These are phyloP conservation scores for Epizoanthus fatuus DNA, from an alignment of 92 coral and sea anemone genomes.

Conservation along the genomic window DNA sequence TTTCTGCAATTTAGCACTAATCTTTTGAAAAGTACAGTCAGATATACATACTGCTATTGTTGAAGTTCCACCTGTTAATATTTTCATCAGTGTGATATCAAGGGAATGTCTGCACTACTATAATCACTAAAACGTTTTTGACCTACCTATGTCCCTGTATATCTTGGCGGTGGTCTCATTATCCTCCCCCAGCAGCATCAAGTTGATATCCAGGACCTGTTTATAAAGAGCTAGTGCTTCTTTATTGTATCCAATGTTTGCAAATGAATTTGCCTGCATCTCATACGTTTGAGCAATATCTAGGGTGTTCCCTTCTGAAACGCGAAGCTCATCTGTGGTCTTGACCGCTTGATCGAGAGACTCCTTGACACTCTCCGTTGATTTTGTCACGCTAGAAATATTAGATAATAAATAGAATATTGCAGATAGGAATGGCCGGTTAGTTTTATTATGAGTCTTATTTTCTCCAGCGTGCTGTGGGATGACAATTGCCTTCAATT, in stretches of 20 bases:
- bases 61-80: too few species aligned
- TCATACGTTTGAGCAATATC: not conserved
- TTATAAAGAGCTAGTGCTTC: constrained; percentile 7
- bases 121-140: not conserved
- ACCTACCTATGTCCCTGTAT: not conserved
- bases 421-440: not conserved
- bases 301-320: not conserved
- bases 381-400: not conserved
- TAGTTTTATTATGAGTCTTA: not conserved
- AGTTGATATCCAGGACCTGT: not conserved
- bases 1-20: too few species aligned
- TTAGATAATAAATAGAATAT: not conserved
- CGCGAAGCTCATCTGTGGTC: not conserved
- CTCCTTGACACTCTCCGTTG: not conserved
- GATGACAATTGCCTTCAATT: not conserved
- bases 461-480: not conserved
- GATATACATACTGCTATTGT: too few species aligned
- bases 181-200: not conserved
- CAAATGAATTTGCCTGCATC: not conserved
- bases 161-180: not conserved
- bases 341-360: not conserved
- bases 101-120: too few species aligned
- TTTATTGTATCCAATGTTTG: not conserved
- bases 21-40: too few species aligned
- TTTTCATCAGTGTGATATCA: too few species aligned